Conservation (phyloP, 2,113 vertebrate species). For the Recurvirostra avosetta region DNA sequence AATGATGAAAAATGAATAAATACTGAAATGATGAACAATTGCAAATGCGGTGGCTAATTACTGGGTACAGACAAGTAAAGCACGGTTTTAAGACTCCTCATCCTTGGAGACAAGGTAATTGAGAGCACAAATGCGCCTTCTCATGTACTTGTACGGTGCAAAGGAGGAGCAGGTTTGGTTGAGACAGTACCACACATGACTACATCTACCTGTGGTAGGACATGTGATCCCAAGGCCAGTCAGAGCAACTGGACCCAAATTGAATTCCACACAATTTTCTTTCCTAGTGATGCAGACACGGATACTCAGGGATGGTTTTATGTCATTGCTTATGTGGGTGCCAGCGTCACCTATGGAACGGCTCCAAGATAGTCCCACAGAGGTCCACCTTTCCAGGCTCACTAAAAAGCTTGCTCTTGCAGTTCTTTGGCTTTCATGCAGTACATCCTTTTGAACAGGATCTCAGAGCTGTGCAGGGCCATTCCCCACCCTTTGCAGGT, state of each 20-base stretch:
- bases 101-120: background rate
- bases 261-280: background rate
- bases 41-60: background rate
- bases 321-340: fast-evolving
- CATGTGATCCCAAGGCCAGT: fast-evolving
- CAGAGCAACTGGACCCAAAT: fast-evolving
- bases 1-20: background rate
- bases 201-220: background rate
- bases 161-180: background rate
- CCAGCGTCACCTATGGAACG: background rate
- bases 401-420: background rate
- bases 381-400: background rate
- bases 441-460: background rate
- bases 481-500: background rate
- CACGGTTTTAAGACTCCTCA: fast-evolving
- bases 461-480: background rate
- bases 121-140: background rate
- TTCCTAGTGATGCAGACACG: fast-evolving
- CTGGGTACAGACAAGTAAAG: background rate
- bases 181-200: background rate
- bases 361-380: fast-evolving
- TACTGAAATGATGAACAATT: background rate
- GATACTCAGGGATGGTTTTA: background rate
- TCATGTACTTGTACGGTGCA: background rate
- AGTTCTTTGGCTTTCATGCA: background rate